A percentile compares a stretch with the other conserved stretches of the same genome.
Conservation (phyloP, 2,797 vertebrate species). For the Mormyrops boulengeri region DNA sequence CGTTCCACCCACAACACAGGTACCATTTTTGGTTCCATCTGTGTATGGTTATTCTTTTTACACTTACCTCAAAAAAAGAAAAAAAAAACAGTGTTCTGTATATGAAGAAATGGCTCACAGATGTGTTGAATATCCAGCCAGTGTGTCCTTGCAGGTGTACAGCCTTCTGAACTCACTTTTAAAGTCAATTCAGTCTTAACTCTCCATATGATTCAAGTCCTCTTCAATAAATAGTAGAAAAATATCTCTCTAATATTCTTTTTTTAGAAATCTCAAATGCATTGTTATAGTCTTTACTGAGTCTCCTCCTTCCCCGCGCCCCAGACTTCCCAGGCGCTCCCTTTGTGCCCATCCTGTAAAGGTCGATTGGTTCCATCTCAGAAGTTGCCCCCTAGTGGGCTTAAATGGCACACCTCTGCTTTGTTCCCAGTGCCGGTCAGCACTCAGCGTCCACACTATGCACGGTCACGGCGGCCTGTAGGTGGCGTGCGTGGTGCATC, state of each 20-base stretch:
- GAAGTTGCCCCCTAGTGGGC: constrained; percentile 25
- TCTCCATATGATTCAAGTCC: constrained; percentile 38
- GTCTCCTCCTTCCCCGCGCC: constrained; percentile 18
- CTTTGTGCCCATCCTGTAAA: neutral
- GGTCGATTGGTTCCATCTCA: constrained; percentile 11
- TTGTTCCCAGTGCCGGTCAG: constrained; percentile 53
- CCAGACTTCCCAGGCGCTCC: neutral
- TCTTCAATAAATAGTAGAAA: constrained; percentile 99
- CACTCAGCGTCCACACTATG: constrained; percentile 94
- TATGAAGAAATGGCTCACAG: neutral
- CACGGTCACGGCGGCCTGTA: constrained; percentile 91
- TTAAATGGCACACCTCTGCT: constrained; percentile 15
- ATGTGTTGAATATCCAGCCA: constrained; percentile 13
- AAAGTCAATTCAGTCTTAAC: constrained; percentile 33
- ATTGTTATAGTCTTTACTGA: constrained; percentile 39
- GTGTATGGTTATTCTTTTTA: neutral
- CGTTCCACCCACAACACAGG: neutral
- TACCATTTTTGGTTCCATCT: neutral
- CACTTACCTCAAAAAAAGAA: neutral
- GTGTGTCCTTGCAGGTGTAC: neutral
- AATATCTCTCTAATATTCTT: constrained; percentile 80
- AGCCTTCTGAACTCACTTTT: constrained; percentile 14
- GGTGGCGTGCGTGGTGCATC: constrained; percentile 77
- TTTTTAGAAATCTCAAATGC: constrained; percentile 66
- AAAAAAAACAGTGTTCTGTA: neutral